Conservation (phyloP, 2,797 vertebrate species). For the Craterocephalus amniculus region DNA sequence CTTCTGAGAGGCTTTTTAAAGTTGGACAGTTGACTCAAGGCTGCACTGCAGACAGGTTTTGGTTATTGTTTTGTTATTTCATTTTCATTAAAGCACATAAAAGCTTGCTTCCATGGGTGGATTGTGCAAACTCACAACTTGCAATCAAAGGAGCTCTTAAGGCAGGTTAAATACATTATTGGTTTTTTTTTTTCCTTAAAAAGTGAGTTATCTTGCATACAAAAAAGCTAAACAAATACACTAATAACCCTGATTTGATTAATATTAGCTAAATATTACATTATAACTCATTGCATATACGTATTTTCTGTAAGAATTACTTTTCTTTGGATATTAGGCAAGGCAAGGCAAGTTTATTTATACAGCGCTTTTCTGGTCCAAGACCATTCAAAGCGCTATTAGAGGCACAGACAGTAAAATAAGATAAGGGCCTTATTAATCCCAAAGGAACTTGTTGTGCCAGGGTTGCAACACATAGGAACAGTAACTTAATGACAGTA, state of each 20-base stretch:
- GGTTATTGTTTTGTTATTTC: background rate
- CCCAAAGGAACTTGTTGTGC: too few relatives aligned
- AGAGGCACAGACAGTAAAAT: constrained; percentile 1
- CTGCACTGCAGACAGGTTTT: background rate
- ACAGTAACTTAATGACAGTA: too few relatives aligned
- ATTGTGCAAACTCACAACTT: background rate
- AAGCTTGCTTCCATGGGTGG: background rate
- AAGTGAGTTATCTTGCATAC: too few relatives aligned
- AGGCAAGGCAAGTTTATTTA: too few relatives aligned
- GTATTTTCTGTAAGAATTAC: background rate
- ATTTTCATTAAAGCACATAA: background rate
- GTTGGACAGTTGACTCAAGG: background rate
- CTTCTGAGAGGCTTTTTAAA: background rate
- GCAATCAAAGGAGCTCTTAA: background rate
- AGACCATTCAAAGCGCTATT: too few relatives aligned
- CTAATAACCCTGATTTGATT: background rate
- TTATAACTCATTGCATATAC: too few relatives aligned
- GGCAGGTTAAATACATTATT: background rate
- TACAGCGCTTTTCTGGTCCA: too few relatives aligned
- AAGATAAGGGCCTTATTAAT: too few relatives aligned
- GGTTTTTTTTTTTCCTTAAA: too few relatives aligned
- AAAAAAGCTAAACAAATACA: too few relatives aligned
- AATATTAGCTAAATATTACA: background rate
- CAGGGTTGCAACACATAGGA: too few relatives aligned
- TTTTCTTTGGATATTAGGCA: background rate